Conservation (phyloP, 2,113 vertebrate species). For the Megatriorchis doriae region DNA sequence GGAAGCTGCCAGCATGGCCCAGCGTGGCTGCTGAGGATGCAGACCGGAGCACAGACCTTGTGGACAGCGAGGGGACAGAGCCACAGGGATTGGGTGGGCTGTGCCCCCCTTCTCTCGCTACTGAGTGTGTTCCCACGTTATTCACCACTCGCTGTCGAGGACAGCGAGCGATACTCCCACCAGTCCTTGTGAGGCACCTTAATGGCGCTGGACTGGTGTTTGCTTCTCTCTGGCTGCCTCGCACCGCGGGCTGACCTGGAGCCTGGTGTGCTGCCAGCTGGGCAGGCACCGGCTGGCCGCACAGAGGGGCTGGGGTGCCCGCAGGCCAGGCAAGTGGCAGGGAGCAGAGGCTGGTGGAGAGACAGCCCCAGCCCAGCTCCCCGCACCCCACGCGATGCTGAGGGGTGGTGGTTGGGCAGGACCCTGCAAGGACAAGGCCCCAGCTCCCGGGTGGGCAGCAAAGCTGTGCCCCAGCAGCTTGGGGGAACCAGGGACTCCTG, state of each 20-base stretch:
- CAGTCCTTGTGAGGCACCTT: rapidly evolving
- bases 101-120: rapidly evolving
- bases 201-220: rapidly evolving
- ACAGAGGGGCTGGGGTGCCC: rapidly evolving
- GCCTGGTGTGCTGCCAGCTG: rapidly evolving
- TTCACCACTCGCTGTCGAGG: rapidly evolving
- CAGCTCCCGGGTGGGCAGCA: too few relatives aligned
- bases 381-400: rapidly evolving
- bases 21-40: rapidly evolving
- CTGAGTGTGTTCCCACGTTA: rapidly evolving
- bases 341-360: background rate
- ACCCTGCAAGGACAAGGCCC: too few relatives aligned
- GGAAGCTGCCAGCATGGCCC: rapidly evolving
- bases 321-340: rapidly evolving
- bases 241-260: background rate
- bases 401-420: rapidly evolving
- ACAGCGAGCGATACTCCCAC: background rate
- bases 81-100: rapidly evolving
- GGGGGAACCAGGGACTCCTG: rapidly evolving
- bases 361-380: rapidly evolving
- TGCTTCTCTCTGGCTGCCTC: background rate
- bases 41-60: background rate
- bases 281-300: background rate
- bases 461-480: rapidly evolving
- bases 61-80: rapidly evolving